These are phyloP conservation scores for Chionomys nivalis DNA, from an alignment of 2,113 vertebrate species.

Conservation along the genomic window DNA sequence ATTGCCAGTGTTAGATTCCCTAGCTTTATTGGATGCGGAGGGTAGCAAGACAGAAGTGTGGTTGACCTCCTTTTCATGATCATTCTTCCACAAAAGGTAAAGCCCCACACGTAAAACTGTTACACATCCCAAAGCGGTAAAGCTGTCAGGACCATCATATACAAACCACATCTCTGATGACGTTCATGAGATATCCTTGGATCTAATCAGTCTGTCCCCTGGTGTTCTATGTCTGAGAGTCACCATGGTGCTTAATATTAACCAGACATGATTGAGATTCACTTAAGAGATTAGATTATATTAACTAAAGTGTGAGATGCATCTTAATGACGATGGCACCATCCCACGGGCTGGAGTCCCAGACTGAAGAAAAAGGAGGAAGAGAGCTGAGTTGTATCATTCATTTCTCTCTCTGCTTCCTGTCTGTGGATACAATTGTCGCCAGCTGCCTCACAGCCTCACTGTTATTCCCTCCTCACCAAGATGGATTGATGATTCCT, in stretches of 20 bases:
- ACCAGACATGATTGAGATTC: not conserved
- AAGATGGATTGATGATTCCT: not conserved
- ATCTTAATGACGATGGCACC: not conserved
- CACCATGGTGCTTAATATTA: not conserved
- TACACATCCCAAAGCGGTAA: not conserved
- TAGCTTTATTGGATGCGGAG: not conserved
- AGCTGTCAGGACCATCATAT: not conserved
- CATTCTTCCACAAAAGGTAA: not conserved
- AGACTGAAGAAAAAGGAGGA: not conserved
- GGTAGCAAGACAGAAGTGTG: not conserved
- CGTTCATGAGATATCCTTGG: not conserved
- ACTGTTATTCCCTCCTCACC: not conserved
- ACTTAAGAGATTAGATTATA: not conserved
- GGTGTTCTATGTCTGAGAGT: conserved; percentile 38
- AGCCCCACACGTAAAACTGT: not conserved
- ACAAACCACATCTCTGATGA: not conserved
- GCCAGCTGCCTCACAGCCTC: not conserved
- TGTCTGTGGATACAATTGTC: not conserved
- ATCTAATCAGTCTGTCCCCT: not conserved
- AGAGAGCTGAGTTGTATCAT: no score
- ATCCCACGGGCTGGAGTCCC: not conserved
- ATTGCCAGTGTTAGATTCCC: not conserved
- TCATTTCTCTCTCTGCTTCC: not conserved
- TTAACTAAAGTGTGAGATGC: not conserved
- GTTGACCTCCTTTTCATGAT: not conserved